Conservation (phyloP, 2,888 invertebrate species). For the Yponomeuta cagnagella region DNA sequence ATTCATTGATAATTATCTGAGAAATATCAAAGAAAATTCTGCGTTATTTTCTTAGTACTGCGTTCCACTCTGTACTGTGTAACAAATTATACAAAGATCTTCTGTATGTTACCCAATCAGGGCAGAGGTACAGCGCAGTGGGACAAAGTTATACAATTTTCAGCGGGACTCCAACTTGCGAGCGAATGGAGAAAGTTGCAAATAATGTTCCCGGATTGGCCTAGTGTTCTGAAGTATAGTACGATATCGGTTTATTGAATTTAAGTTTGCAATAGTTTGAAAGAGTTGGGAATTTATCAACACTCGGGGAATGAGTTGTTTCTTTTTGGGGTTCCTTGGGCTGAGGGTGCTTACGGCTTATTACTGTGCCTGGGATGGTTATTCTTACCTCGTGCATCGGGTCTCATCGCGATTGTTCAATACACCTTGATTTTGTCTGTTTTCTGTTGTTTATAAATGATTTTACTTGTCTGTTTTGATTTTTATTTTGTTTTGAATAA, state of each 20-base stretch:
- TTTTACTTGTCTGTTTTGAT: too few species aligned
- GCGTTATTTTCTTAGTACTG: too few species aligned
- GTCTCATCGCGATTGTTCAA: too few species aligned
- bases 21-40: too few species aligned
- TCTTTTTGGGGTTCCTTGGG: too few species aligned
- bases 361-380: too few species aligned
- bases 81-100: not conserved
- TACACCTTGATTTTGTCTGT: too few species aligned
- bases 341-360: not conserved
- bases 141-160: slow-evolving; percentile 3
- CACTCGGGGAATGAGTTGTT: not conserved
- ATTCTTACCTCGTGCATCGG: too few species aligned
- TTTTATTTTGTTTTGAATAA: too few species aligned
- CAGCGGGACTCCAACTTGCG: not conserved
- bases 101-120: not conserved
- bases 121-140: not conserved
- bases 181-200: not conserved
- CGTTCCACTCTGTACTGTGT: too few species aligned
- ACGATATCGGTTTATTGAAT: not conserved
- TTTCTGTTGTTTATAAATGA: too few species aligned
- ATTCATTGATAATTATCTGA: too few species aligned
- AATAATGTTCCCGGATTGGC: not conserved
- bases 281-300: not conserved
- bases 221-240: not conserved
- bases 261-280: not conserved